Base-by-base conservation (phyloP, 1,140 invertebrate species). In the Aphaenogaster ashmeadi region DNA sequence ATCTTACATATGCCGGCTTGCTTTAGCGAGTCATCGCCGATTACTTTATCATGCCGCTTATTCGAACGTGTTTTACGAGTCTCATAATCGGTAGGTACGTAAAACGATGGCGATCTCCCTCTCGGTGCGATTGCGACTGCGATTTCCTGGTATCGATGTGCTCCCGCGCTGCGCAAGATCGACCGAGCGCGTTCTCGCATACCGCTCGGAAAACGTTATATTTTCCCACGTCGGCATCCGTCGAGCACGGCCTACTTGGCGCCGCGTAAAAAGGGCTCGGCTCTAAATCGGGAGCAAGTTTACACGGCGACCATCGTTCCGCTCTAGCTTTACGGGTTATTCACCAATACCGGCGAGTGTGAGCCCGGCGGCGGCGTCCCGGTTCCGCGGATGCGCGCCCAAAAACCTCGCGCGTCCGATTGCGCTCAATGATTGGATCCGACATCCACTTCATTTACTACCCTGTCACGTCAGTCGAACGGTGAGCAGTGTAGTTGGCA, bases 271-370 rank as follows among this genome's bases (percentile, higher is more conserved):
- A 91, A 91, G 90, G 90, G 90, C 90, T 91, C 90, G 85, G 85
- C 90, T 91, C 90, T 91, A 91, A 91, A 91, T 91, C 88, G 90
- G 88, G 90, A 91, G 79, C 90, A 89, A 89, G 90, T 91, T 91
- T 91, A 91, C 85, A 81, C 60, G 80, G 90, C 27, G 80, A 58
- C 85, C 88, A 91, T 91, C 89, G 84, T 66, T 85, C 38, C 79
- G 74, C 78, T 91, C 86, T 84, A 91, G 87, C 85, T 89, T 86
- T 88, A 89, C 89, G 84, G 89, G 64, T 86, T 89, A 75, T 91
- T 80, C 78, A 84, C 85, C 85, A 84, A 91, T 91, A 91, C 69
- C 64, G 79, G 79, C 72, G 87, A 62, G 38, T 36, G 58, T 36
- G 13, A 56, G 36, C 62, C 36, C 62, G 36, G 62, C 36, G 15